A percentile compares a stretch with the other conserved stretches of the same genome.
Evolutionary conservation across 1,140 invertebrate genomes (phyloP).

Genomic region (Bemisia tabaci): DNA sequence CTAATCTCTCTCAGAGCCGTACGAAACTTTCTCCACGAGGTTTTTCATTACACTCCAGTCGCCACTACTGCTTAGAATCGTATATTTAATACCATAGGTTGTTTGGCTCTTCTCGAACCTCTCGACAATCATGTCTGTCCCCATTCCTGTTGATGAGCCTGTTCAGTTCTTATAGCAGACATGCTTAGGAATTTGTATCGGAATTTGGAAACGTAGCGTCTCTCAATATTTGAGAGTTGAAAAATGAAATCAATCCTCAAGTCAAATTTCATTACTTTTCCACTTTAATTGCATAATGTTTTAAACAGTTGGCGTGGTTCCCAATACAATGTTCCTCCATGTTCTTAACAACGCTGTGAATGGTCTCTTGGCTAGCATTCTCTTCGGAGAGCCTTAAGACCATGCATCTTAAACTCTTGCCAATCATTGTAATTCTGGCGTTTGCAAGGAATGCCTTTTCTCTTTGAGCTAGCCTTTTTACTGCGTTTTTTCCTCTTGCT

Average conservation of each 20-base stretch:
- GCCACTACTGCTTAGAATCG: not conserved
- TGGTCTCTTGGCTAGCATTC: not conserved
- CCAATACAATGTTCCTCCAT: not conserved
- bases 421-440: not conserved
- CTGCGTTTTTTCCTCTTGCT: too few species aligned
- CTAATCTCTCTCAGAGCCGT: not conserved
- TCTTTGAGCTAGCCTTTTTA: not conserved
- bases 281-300: not conserved
- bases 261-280: not conserved
- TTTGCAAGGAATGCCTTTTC: not conserved
- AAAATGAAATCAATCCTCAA: not conserved
- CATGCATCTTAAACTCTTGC: not conserved
- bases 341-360: not conserved
- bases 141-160: slow-evolving; percentile 21
- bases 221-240: not conserved
- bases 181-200: not conserved
- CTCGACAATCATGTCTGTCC: slow-evolving; percentile 24
- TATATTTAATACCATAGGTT: not conserved
- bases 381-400: not conserved
- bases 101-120: slow-evolving; percentile 2
- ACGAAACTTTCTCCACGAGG: slow-evolving; percentile 3
- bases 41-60: not conserved
- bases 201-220: too few species aligned
- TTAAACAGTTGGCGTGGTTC: not conserved
- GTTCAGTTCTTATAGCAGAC: slow-evolving; percentile 19